phyloP scores from a whole-genome alignment of 2,888 invertebrate species.

The Coelinius sp. region DNA sequence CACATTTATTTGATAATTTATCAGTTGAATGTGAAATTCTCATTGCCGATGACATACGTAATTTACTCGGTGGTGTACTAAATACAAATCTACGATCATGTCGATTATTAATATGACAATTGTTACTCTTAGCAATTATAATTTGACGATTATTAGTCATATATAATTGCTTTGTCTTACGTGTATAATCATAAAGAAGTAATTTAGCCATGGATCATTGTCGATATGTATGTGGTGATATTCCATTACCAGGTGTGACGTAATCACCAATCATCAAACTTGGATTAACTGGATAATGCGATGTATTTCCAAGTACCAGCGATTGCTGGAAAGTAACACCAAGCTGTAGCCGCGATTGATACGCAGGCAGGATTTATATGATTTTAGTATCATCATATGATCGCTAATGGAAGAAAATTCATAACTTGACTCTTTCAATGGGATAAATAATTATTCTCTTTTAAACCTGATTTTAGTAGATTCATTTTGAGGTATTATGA shows the following conservation, averaged over 20 bases:
- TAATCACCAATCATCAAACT: conserved; percentile 85
- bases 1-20: conserved; percentile 35
- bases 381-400: conserved; percentile 62
- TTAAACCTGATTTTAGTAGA: conserved; percentile 28
- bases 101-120: conserved; percentile 42
- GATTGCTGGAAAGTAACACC: conserved; percentile 71
- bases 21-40: conserved; percentile 55
- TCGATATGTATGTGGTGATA: conserved; percentile 67
- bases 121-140: conserved; percentile 32
- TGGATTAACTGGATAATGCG: conserved; percentile 79
- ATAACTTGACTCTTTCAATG: conserved; percentile 22
- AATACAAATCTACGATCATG: conserved; percentile 59
- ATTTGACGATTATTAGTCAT: conserved; percentile 43
- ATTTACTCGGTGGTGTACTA: conserved; percentile 59
- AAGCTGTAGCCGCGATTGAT: conserved; percentile 68
- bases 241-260: conserved; percentile 75
- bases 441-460: neutral
- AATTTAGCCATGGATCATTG: conserved; percentile 66
- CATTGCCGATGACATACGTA: conserved; percentile 59
- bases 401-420: conserved; percentile 8
- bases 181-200: conserved; percentile 54
- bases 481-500: neutral
- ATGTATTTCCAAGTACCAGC: conserved; percentile 75
- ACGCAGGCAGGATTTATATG: conserved; percentile 25
- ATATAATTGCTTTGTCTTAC: conserved; percentile 57